Base-by-base conservation (phyloP, 2,113 vertebrate species). In the Dasyornis broadbenti region DNA sequence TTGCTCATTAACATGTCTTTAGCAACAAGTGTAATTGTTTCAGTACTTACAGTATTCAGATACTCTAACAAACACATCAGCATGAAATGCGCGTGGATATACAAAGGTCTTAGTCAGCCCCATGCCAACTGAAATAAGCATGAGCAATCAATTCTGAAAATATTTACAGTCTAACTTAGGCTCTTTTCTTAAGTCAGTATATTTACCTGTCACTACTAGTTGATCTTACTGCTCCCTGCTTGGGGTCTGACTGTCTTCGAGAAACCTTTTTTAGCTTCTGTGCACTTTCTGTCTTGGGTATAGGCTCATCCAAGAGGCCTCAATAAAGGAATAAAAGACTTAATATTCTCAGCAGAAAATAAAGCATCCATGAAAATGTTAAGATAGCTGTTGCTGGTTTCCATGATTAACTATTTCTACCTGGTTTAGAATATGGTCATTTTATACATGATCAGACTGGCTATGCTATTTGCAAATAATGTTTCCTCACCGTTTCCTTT, bases 161-260 rank as follows among this genome's bases (percentile, higher is more conserved):
- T 16, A 72, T 50, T 91, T 52, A 68, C 19, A 42, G 27, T 28
- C 26, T 64, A 78, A 60, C 28, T 77, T 54, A 40, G 17, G 15
- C 30, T 63, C 19, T 68, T 76, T 66, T 92, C 68, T 93, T 73
- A 94, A 86, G 81, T 13, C 30, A 37, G 7, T 9, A 7, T 66
- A 66, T 90, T 97, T 97, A 99, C 99, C 99, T 99, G 96, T 99
- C 99, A 23, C 98, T 99, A 97, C 99, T 99, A 6, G 98, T 97
- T 4, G 98, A 99, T n/a, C 98, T 98, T 78, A 98, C 86, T 3
- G 98, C 95, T 94, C 95, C 98, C 64, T 97, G 97, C 94, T 98
- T 98, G 57, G 98, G 95, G 50, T 98, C 98, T 59, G 98, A 98
- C 86, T 94, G 98, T 96, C 98, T 99, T 96, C 96, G 98, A 96